Conservation (phyloP, 2,888 invertebrate species). For the Yponomeuta evonymella region DNA sequence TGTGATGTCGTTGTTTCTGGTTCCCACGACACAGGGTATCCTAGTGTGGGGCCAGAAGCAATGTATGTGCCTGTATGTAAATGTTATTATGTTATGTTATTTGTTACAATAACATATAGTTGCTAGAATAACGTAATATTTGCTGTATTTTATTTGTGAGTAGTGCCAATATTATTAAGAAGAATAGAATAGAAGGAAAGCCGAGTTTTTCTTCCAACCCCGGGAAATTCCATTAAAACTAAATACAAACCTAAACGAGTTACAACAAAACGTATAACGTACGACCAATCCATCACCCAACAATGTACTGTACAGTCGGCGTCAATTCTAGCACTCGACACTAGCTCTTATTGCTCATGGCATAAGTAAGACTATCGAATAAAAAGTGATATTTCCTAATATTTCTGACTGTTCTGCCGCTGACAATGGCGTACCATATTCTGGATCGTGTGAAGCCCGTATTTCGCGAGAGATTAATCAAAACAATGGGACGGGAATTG, state of each 20-base stretch:
- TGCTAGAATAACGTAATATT: no score
- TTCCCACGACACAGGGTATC: no score
- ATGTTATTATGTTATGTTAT: no score
- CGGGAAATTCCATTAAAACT: background rate
- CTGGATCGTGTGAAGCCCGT: constrained; percentile 59
- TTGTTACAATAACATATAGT: no score
- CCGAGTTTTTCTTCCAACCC: background rate
- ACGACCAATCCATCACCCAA: background rate
- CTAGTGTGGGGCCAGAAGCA: no score
- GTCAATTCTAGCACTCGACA: background rate
- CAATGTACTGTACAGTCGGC: background rate
- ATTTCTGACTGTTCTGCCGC: background rate
- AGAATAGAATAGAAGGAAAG: background rate
- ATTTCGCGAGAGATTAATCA: constrained; percentile 42
- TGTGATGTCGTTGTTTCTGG: no score
- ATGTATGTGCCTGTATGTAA: no score
- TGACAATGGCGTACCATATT: constrained; percentile 38
- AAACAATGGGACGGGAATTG: constrained; percentile 53
- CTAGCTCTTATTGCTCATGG: background rate
- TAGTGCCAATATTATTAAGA: background rate
- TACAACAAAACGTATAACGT: background rate
- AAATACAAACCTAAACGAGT: background rate
- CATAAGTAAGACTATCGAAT: background rate
- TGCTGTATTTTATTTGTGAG: background rate
- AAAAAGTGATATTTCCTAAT: background rate